Evolutionary conservation across 2,113 vertebrate genomes (phyloP).

Genomic region (Erythrocebus patas): DNA sequence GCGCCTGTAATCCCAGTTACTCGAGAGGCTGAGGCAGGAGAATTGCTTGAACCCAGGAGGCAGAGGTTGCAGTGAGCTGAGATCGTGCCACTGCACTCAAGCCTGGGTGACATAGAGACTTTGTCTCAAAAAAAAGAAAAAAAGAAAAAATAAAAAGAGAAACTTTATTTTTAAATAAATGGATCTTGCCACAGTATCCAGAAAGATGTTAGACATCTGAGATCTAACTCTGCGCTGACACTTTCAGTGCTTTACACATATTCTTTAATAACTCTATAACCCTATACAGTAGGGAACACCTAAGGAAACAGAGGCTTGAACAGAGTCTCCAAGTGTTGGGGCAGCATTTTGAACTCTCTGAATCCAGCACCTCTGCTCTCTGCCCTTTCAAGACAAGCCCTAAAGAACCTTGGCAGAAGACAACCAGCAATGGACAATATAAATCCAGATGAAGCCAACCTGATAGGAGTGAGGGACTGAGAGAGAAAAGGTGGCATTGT

Average conservation of each 20-base stretch:
- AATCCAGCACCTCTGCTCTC: background rate
- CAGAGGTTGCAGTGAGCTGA: no score
- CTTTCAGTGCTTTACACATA: background rate
- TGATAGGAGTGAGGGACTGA: fast-evolving
- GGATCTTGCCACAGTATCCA: background rate
- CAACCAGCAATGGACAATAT: background rate
- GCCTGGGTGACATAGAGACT: no score
- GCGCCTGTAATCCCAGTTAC: no score
- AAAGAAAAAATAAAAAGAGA: no score
- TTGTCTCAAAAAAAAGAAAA: no score
- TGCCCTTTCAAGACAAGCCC: background rate
- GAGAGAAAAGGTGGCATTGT: background rate
- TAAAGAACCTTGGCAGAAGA: background rate
- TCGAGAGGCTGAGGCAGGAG: no score
- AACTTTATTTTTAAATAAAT: background rate
- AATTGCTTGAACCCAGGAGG: no score
- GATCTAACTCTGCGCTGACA: background rate
- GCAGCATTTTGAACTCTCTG: background rate
- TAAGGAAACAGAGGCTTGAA: background rate
- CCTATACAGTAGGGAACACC: background rate
- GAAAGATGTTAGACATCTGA: background rate
- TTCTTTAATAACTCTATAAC: background rate
- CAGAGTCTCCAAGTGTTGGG: background rate
- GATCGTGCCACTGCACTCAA: no score
- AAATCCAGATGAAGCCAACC: background rate